Evolutionary conservation across 2,113 vertebrate species (phyloP), one percentile per base, ranked within the genome.

Genomic region (Thinocorus orbignyianus): DNA sequence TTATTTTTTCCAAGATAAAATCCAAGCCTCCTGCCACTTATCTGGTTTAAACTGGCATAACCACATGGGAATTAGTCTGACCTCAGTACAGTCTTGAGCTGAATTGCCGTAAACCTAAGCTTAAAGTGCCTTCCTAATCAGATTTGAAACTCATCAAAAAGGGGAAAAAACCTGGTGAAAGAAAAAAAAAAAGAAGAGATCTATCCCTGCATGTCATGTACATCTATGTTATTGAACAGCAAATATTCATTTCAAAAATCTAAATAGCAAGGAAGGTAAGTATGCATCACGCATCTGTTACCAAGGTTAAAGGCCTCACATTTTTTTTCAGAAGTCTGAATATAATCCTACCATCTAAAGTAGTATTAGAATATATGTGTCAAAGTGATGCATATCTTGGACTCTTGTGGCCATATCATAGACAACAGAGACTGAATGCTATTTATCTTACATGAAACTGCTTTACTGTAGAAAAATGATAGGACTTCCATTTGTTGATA

Each of bases 361-460:
- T 78, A 92, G 70, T 86, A 90, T 92, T 97, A 97, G 86, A 97
- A 97, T 97, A 96, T 91, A 95, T 86, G 91, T 96, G 92, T 98
- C 97, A 98, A 96, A 98, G 97, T 97, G 97, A 97, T 97, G 88
- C 92, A 97, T 97, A 97, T 93, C 96, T 80, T 87, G 81, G 77
- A 66, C 92, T 94, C 52, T 87, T 88, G 89, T 93, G 90, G 55
- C 57, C 80, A 64, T 93, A 96, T 94, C 95, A 94, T 92, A 97
- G 91, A 88, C 95, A 97, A 82, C 88, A 95, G 58, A 95, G 95
- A 98, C 95, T 97, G 94, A 97, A 97, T 96, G 92, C 95, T 95
- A 98, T 97, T 97, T 98, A 97, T 97, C 95, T 97, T 97, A 31
- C 64, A 95, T 90, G 84, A 98, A 98, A 97, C 82, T 96, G 81